phyloP scores from a whole-genome alignment of 2,797 vertebrate genomes.

The Enteromius argenteus region DNA sequence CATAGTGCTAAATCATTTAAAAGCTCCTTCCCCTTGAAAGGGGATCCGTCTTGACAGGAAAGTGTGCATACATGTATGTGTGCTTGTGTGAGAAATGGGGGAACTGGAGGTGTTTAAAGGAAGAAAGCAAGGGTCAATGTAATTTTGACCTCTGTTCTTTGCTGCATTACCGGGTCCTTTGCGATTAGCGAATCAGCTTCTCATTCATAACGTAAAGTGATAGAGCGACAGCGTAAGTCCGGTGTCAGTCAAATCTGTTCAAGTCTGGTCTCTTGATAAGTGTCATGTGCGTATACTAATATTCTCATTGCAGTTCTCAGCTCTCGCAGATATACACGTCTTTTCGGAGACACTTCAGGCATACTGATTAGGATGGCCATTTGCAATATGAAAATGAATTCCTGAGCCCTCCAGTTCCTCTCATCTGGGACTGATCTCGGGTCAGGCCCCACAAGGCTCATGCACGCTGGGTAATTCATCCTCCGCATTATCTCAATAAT shows the following conservation, averaged over 20 bases:
- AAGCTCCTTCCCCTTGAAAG: constrained; percentile 75
- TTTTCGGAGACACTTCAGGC: constrained; percentile 77
- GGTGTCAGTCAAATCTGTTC: constrained; percentile 51
- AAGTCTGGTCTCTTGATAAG: constrained; percentile 70
- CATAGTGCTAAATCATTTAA: constrained; percentile 79
- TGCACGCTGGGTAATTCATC: constrained; percentile 80
- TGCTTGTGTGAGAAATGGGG: constrained; percentile 35
- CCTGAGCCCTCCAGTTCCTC: constrained; percentile 71
- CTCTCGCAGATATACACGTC: constrained; percentile 68
- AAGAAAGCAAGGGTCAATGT: constrained; percentile 65
- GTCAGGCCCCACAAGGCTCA: constrained; percentile 74
- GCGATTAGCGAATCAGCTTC: constrained; percentile 77
- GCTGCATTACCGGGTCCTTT: constrained; percentile 66
- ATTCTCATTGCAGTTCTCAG: neutral
- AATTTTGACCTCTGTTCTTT: constrained; percentile 81
- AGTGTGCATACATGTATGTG: constrained; percentile 32
- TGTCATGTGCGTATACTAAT: constrained; percentile 1
- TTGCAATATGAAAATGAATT: constrained; percentile 85
- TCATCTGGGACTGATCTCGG: constrained; percentile 77
- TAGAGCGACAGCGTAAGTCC: constrained; percentile 55
- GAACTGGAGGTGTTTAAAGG: constrained; percentile 52
- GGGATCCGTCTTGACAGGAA: constrained; percentile 63
- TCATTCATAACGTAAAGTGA: constrained; percentile 47
- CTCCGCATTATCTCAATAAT: constrained; percentile 79
- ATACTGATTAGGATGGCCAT: constrained; percentile 79